Evolutionary conservation across 2,797 vertebrate genomes (phyloP).

Genomic region (Carduelis carduelis): DNA sequence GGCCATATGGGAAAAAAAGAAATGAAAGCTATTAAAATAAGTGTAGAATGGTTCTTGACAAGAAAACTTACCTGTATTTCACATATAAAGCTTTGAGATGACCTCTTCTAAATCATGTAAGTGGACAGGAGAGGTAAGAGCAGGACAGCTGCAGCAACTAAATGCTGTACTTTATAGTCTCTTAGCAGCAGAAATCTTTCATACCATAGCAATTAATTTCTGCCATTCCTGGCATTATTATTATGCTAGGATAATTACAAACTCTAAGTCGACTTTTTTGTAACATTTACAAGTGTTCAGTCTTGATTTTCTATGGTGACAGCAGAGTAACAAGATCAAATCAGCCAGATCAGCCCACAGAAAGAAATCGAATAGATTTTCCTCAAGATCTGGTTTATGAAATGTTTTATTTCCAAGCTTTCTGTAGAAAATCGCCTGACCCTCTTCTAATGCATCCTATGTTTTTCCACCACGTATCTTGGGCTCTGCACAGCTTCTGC

Average conservation of each 20-base stretch:
- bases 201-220: not conserved
- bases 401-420: not conserved
- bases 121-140: not conserved
- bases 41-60: not conserved
- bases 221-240: not conserved
- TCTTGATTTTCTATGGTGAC: not conserved
- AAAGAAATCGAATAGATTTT: not conserved
- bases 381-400: not conserved
- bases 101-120: not conserved
- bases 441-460: not conserved
- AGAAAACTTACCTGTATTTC: not conserved
- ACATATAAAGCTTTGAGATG: not conserved
- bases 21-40: not conserved
- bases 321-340: not conserved
- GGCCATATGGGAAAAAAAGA: not conserved
- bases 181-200: not conserved
- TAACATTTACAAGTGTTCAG: not conserved
- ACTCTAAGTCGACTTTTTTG: not conserved
- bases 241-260: not conserved
- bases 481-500: not conserved
- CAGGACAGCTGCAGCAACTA: not conserved
- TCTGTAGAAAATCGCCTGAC: fast-evolving
- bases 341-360: not conserved
- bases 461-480: not conserved
- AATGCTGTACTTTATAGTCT: not conserved